Evolutionary conservation across 2,888 invertebrate species (phyloP).

Genomic region (Pheosia tremula): DNA sequence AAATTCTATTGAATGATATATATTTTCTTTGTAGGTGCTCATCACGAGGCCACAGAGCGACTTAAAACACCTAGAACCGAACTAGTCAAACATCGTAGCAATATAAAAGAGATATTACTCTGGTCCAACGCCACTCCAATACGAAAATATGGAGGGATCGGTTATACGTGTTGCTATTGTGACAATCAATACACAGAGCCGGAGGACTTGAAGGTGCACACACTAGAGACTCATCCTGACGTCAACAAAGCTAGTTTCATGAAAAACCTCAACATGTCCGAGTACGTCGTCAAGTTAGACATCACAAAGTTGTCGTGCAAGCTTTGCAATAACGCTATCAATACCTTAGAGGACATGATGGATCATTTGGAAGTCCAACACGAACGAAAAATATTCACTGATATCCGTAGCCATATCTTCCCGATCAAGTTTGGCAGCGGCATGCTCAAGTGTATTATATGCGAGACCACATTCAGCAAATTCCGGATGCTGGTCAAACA

Average conservation of each 20-base stretch:
- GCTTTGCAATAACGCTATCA: conserved; percentile 24
- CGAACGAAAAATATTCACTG: conserved; percentile 34
- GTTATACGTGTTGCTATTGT: conserved; percentile 57
- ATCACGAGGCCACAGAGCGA: conserved; percentile 7
- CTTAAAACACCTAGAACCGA: conserved; percentile 38
- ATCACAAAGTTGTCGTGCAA: conserved; percentile 44
- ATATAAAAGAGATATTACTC: conserved; percentile 47
- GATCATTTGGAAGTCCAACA: conserved; percentile 37
- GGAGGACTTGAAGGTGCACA: conserved; percentile 52
- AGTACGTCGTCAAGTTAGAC: conserved; percentile 56
- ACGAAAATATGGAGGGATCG: conserved; percentile 46
- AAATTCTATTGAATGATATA: no score
- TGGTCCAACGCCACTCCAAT: conserved; percentile 63
- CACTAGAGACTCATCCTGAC: conserved; percentile 39
- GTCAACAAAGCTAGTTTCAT: conserved; percentile 44
- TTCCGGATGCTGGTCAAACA: conserved; percentile 42
- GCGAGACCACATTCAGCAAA: conserved; percentile 23
- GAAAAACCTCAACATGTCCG: conserved; percentile 46
- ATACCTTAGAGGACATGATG: conserved; percentile 32
- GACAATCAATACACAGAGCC: conserved; percentile 41
- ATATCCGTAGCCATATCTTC: conserved; percentile 48
- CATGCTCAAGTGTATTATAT: conserved; percentile 23
- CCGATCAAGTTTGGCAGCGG: conserved; percentile 53
- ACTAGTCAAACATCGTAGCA: conserved; percentile 50
- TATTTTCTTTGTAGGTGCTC: no score